Conservation (phyloP, 2,113 vertebrate genomes). For the Anthoscopus minutus region DNA sequence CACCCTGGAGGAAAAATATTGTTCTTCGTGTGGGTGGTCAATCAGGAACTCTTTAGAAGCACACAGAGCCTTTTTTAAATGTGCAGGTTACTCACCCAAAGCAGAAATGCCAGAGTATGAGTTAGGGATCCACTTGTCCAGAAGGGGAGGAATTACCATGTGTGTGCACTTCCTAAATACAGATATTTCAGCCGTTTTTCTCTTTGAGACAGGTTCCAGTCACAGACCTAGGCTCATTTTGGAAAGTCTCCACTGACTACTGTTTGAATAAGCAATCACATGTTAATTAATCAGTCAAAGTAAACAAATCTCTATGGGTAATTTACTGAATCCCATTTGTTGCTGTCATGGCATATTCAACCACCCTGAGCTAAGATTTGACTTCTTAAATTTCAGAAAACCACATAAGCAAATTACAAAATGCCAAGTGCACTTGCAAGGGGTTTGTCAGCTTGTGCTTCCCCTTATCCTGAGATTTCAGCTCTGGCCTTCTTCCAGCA, state of each 20-base stretch:
- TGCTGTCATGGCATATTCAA: background rate
- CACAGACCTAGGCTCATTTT: background rate
- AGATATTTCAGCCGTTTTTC: background rate
- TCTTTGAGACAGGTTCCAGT: background rate
- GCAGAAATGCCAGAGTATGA: background rate
- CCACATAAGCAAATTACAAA: background rate
- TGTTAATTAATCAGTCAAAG: background rate
- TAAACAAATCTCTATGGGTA: background rate
- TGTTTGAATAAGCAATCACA: background rate
- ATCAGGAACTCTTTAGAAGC: background rate
- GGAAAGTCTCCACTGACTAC: background rate
- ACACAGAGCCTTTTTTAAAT: background rate
- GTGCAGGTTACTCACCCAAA: background rate
- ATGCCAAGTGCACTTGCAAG: background rate
- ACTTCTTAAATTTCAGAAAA: background rate
- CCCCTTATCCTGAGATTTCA: background rate
- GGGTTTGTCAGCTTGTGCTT: background rate
- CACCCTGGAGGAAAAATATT: background rate
- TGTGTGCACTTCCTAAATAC: background rate
- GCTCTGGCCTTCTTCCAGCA: rapidly evolving
- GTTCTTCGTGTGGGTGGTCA: rapidly evolving
- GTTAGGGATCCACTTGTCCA: background rate
- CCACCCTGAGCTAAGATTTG: background rate
- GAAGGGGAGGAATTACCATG: background rate
- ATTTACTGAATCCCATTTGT: background rate